Evolutionary conservation across 2,888 invertebrate genomes (phyloP), one percentile per base, ranked within the genome.

Genomic region (Tyria jacobaeae): DNA sequence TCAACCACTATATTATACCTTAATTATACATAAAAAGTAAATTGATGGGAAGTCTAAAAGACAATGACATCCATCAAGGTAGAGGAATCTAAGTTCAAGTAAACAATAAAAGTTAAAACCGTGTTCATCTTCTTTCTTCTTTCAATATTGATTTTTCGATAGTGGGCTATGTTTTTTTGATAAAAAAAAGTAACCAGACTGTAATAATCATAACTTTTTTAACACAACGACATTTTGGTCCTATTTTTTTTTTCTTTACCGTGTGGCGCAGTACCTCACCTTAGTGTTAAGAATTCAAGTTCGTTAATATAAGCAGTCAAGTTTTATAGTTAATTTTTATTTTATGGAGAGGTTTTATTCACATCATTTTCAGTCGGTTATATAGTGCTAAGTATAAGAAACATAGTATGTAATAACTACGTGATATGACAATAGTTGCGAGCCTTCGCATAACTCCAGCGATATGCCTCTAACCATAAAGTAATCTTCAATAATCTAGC

Each of bases 401-500:
- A n/a, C n/a, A n/a, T n/a, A n/a, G n/a, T n/a, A n/a, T n/a, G n/a
- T n/a, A n/a, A n/a, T n/a, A n/a, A n/a, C n/a, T n/a, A 37, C 4
- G 15, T 51, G 10, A 51, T 34, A 14, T 9, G 37, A 3, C 14
- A 35, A n/a, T 51, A 51, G 17, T 35, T 14, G 1, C 12, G 21
- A 37, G 27, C 24, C 9, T 24, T 37, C 37, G 4, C 24, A n/a
- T 37, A 21, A 24, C 34, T 7, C 21, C 21, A n/a, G 17, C 27
- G 0, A 4, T 14, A 4, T 14, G 17, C 15, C 15, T 37, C 25
- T 10, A 39, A 27, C 27, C 17, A 15, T 51, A 34, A 12, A 27
- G 27, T 27, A 14, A 51, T 41, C 66, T 21, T 1, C 3, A 21
- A 15, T 49, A 60, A 64, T 66, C 66, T 56, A 64, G 64, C 60